phyloP scores from a whole-genome alignment of 2,888 invertebrate genomes.

The Pandemis heparana region DNA sequence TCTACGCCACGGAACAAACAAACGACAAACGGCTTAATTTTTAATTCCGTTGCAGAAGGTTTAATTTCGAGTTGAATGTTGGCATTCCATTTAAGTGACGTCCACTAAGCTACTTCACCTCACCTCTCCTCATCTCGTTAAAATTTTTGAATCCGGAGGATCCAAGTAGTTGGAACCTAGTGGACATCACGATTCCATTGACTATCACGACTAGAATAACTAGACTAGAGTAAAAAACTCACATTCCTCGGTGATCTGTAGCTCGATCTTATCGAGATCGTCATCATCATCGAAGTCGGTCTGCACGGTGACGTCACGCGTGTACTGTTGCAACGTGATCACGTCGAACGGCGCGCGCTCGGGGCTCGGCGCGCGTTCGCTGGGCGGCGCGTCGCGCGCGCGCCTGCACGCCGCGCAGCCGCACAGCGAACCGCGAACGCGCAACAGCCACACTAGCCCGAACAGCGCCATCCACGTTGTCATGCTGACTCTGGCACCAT shows the following conservation, averaged over 20 bases:
- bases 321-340: constrained; percentile 77
- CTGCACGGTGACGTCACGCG: constrained; percentile 82
- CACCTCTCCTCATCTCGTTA: no score
- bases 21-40: no score
- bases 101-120: no score
- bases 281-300: constrained; percentile 81
- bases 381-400: constrained; percentile 69
- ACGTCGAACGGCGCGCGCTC: constrained; percentile 77
- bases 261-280: constrained; percentile 78
- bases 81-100: no score
- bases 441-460: constrained; percentile 94
- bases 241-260: constrained; percentile 80
- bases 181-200: no score
- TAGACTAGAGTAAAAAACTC: constrained; percentile 55
- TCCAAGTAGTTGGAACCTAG: no score
- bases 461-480: constrained; percentile 92
- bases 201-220: no score
- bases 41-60: no score
- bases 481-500: constrained; percentile 79
- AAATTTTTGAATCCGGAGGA: no score
- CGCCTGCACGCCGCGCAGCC: constrained; percentile 90
- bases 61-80: no score
- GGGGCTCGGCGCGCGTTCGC: constrained; percentile 65
- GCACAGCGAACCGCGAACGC: constrained; percentile 92
- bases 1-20: no score